Evolutionary conservation across 1,140 invertebrate species (phyloP), one percentile per base, ranked within the genome.

Genomic region (Drosophila subobscura): DNA sequence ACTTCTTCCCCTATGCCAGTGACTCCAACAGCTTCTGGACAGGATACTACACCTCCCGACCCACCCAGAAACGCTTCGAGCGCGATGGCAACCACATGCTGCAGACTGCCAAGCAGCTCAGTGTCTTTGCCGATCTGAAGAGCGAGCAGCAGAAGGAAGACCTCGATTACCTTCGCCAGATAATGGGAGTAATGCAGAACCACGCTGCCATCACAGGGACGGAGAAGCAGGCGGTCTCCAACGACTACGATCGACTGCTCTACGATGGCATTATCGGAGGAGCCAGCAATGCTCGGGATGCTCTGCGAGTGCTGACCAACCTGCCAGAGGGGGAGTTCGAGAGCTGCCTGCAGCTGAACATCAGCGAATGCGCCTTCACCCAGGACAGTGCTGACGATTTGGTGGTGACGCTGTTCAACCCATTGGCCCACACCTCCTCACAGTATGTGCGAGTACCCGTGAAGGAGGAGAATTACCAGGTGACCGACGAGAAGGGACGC

Each of bases 1-100:
- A 98, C 79, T 99, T 98, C 92, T 98, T 98, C 79, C 98, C 98
- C 0, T 99, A 99, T 92, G 95, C 97, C 0, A 95, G 95, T 64
- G 94, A 96, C 77, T 92, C 94, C 2, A 95, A 98, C 78, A 93
- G 95, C 0, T 98, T 95, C 90, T 99, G 98, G 98, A 98, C 97
- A 0, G 98, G 98, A 0, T 99, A 98, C 90, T 99, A 97, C 86
- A 97, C 97, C 0, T 99, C 97, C 0, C 93, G 97, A 61, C 95
- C 97, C 3, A 95, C 97, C 0, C 92, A 97, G 0, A 98, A 98
- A 80, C 94, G 94, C 41, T 96, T 94, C 80, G 96, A 97, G 76
- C 92, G 97, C 46, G 91, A 94, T 60, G 95, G 95, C 1, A 97
- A 97, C 79, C 96, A 95, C 81, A 95, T 96, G 53, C 89, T 98